Evolutionary conservation across 2,113 vertebrate species (phyloP).

Genomic region (Oreochromis niloticus): DNA sequence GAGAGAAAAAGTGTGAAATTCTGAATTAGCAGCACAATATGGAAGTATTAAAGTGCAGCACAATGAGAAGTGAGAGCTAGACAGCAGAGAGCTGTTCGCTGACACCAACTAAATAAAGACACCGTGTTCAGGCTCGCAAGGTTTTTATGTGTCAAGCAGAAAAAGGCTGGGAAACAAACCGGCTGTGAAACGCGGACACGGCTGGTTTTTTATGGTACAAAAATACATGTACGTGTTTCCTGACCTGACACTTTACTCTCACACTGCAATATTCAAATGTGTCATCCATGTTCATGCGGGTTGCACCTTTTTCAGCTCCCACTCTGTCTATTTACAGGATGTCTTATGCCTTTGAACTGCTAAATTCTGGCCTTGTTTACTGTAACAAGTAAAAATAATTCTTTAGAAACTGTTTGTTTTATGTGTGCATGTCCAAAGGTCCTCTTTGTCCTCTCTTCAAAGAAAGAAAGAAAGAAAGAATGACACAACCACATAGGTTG

Average conservation of each 20-base stretch:
- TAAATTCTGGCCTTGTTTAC: neutral
- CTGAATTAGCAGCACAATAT: slow-evolving; percentile 57
- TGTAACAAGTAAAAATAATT: neutral
- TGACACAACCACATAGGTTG: neutral
- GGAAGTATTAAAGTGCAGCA: slow-evolving; percentile 42
- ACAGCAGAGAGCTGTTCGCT: neutral
- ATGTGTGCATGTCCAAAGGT: neutral
- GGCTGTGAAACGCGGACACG: neutral
- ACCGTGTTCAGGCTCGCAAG: neutral
- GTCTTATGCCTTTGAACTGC: neutral
- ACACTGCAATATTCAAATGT: neutral
- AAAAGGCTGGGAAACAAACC: neutral
- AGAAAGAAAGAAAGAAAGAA: neutral
- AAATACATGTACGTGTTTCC: neutral
- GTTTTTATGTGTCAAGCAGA: neutral
- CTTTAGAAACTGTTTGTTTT: neutral
- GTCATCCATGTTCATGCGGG: neutral
- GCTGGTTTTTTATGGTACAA: neutral
- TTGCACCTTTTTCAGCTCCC: neutral
- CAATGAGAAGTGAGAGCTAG: slow-evolving; percentile 24
- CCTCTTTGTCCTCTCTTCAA: neutral
- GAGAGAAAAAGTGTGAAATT: slow-evolving; percentile 65
- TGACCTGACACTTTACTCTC: neutral
- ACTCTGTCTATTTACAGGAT: neutral
- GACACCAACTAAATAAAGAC: slow-evolving; percentile 31